Evolutionary conservation across 2,888 invertebrate genomes (phyloP).

Genomic region (Ceramica pisi): DNA sequence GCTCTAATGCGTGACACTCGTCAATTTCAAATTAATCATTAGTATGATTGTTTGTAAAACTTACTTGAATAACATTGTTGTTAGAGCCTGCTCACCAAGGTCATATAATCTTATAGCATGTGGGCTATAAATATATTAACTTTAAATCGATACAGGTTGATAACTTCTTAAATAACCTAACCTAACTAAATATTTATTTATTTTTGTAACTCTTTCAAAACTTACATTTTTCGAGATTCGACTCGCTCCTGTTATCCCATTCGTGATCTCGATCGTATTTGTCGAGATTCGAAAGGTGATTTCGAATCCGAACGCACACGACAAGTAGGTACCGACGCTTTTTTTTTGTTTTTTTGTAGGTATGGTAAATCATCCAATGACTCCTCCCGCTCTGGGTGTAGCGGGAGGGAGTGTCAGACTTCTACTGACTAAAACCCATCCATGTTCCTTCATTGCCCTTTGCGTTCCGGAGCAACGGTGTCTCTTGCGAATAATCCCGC

Average conservation of each 20-base stretch:
- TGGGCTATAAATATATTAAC: neutral
- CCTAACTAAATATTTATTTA: no score
- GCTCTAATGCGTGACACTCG: conserved; percentile 53
- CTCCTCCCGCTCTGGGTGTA: no score
- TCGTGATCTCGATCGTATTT: neutral
- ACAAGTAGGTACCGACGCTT: no score
- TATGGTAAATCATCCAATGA: no score
- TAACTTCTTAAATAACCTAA: neutral
- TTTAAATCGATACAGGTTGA: conserved; percentile 2
- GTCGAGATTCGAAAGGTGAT: neutral
- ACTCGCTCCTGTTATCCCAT: neutral
- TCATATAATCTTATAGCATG: neutral
- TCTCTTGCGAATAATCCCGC: no score
- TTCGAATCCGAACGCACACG: neutral
- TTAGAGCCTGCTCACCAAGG: neutral
- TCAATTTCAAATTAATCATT: conserved; percentile 54
- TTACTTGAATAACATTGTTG: conserved; percentile 29
- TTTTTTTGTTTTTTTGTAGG: no score
- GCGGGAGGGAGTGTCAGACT: no score
- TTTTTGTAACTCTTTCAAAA: no score
- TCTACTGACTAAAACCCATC: no score
- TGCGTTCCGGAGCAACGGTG: no score
- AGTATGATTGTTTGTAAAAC: conserved; percentile 41
- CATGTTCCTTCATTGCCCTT: no score
- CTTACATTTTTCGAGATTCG: no score